Percentiles rank a stretch among this genome's conserved stretches.
These are phyloP conservation scores for Pycnonotus jocosus DNA, from an alignment of 2,113 vertebrate genomes.

Conservation along the genomic window DNA sequence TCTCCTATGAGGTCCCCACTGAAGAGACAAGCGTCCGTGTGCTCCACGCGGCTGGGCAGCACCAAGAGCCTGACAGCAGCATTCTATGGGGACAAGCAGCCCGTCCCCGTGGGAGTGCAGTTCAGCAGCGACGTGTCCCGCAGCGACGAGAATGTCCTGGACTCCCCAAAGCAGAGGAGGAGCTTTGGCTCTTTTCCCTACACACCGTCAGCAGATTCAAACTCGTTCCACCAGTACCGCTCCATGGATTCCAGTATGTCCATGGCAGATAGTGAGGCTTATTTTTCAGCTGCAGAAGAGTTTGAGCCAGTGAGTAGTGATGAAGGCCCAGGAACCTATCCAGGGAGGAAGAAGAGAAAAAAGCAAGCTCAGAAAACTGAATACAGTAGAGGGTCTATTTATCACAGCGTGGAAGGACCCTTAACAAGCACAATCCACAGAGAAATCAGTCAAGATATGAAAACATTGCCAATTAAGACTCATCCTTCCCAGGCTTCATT, in stretches of 20 bases:
- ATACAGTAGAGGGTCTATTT: slow-evolving; percentile 89
- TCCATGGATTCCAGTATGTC: slow-evolving; percentile 97
- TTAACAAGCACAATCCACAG: slow-evolving; percentile 80
- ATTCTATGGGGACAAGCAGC: slow-evolving; percentile 88
- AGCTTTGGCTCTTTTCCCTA: slow-evolving; percentile 97
- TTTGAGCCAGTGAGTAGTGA: slow-evolving; percentile 96
- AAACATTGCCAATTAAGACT: slow-evolving; percentile 80
- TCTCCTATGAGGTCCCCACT: slow-evolving; percentile 91
- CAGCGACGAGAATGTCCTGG: slow-evolving; percentile 92
- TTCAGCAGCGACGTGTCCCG: slow-evolving; percentile 94
- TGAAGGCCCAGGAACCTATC: slow-evolving; percentile 95
- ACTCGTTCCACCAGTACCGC: slow-evolving; percentile 95
- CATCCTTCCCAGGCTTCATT: slow-evolving; percentile 95
- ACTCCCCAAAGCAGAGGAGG: slow-evolving; percentile 90
- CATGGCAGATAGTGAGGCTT: slow-evolving; percentile 95
- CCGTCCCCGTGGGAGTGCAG: slow-evolving; percentile 84
- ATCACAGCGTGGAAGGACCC: slow-evolving; percentile 95
- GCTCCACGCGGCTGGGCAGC: slow-evolving; percentile 89
- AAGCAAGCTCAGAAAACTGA: slow-evolving; percentile 85
- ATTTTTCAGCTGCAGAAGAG: slow-evolving; percentile 95
- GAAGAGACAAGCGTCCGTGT: slow-evolving; percentile 88
- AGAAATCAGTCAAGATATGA: slow-evolving; percentile 80
- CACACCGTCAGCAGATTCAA: slow-evolving; percentile 92
- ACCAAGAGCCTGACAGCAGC: slow-evolving; percentile 93
- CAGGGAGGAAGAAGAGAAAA: slow-evolving; percentile 90